phyloP scores from a whole-genome alignment of 2,797 vertebrate genomes.

The Lates japonicus region DNA sequence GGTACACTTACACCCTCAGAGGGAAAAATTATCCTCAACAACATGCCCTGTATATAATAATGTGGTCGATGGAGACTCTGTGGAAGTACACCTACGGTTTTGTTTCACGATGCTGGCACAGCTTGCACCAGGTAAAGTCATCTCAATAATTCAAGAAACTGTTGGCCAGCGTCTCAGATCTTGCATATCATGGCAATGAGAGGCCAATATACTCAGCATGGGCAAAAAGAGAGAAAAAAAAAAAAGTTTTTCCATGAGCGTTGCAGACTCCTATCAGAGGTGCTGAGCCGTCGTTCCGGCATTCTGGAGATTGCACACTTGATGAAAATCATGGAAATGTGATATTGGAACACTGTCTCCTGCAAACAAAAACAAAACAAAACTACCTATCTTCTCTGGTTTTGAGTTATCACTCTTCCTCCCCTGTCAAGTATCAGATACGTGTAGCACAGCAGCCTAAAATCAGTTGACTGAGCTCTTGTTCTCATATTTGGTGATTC shows the following conservation, averaged over 20 bases:
- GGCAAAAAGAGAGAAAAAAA: background rate
- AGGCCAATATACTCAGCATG: constrained; percentile 56
- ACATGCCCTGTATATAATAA: constrained; percentile 31
- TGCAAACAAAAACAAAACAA: constrained; percentile 6
- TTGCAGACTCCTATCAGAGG: constrained; percentile 77
- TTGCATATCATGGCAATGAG: constrained; percentile 39
- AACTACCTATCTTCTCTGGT: constrained; percentile 8
- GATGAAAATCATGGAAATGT: constrained; percentile 57
- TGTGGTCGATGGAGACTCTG: constrained; percentile 32
- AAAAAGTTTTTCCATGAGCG: constrained; percentile 60
- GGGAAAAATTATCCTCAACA: constrained; percentile 52
- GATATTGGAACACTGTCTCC: constrained; percentile 17
- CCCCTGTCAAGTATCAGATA: constrained; percentile 50
- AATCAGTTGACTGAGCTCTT: constrained; percentile 51
- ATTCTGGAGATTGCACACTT: constrained; percentile 54
- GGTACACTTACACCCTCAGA: constrained; percentile 41
- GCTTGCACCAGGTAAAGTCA: constrained; percentile 30
- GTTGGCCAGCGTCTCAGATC: constrained; percentile 56
- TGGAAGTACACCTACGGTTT: constrained; percentile 32
- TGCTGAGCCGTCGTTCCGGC: constrained; percentile 69
- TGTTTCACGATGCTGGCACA: constrained; percentile 27
- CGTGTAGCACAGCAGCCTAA: constrained; percentile 19
- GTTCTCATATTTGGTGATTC: constrained; percentile 52
- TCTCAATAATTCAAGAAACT: constrained; percentile 18
- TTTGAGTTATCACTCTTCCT: background rate